phyloP scores from a whole-genome alignment of 64 coral and sea anemone species.

The Hydrozoanthus tunicans region DNA sequence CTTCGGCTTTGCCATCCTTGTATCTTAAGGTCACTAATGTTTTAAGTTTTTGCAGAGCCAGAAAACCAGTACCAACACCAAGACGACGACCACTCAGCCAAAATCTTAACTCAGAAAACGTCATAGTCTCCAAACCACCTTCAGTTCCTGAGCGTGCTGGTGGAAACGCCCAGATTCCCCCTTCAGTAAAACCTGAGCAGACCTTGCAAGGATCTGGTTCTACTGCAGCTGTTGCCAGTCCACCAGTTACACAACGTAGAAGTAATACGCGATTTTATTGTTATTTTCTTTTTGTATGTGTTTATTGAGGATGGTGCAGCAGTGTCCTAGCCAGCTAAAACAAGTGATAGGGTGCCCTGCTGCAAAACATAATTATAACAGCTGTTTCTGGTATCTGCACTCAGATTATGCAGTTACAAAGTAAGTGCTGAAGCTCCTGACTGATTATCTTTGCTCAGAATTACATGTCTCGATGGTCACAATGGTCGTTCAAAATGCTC shows the following conservation, averaged over 20 bases:
- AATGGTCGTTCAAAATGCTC: too few species aligned
- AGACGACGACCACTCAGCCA: background rate
- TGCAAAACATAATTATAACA: too few species aligned
- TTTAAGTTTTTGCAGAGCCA: background rate
- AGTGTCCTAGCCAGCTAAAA: too few species aligned
- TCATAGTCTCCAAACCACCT: background rate
- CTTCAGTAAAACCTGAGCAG: background rate
- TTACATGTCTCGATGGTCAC: too few species aligned
- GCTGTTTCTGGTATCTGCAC: too few species aligned
- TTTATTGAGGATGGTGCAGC: too few species aligned
- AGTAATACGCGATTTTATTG: background rate
- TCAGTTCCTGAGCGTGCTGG: too few species aligned
- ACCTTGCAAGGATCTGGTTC: background rate
- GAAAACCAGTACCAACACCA: slow-evolving; percentile 40
- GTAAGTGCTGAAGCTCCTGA: too few species aligned
- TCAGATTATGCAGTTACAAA: too few species aligned
- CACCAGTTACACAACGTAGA: background rate
- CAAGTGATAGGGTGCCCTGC: too few species aligned
- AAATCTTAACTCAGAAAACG: background rate
- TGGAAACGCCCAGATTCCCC: too few species aligned
- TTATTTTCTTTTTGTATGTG: background rate
- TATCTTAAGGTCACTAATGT: background rate
- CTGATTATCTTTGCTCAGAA: background rate
- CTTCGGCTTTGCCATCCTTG: too few species aligned
- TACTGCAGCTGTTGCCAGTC: background rate